Base-by-base conservation (phyloP, 2,113 vertebrate species). In the Dicerorhinus sumatrensis region DNA sequence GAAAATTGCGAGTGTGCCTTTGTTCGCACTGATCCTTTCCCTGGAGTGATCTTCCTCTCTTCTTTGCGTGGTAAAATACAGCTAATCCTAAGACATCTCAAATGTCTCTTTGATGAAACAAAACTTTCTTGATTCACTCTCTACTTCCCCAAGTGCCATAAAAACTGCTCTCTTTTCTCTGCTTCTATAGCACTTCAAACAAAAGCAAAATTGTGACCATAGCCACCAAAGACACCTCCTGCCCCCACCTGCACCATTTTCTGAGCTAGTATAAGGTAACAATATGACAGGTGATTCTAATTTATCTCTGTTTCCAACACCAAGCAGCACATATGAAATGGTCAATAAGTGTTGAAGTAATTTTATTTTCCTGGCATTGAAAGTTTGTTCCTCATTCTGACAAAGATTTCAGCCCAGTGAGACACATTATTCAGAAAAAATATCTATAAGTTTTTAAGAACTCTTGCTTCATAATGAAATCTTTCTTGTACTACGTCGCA, bases 381-480 rank as follows among this genome's bases (percentile, higher is more conserved):
- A 96, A 90, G 27, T 42, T 76, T 48, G 48, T 93, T 85, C 14
- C 67, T 92, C 51, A 56, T 87, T 84, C 63, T 95, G 83, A 80
- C 80, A 95, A 85, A 94, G 65, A 85, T 76, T 72, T 90, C 46
- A 75, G 36, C 65, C 89, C 87, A 39, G 4, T 75, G 80, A 33
- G 33, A 94, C 36, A 76, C 42, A 46, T 91, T 70, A 65, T 54
- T 86, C 96, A 83, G 72, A 31, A 91, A 93, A 93, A 75, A 54
- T 58, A 56, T 69, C 75, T 29, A 21, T 77, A 48, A 11, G 8
- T 82, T 95, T 92, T 96, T 33, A 82, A 75, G 62, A 97, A 93
- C 31, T 79, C 63, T 94, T 83, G 69, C 58, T 72, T 97, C 92
- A 84, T 84, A 96, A 97, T 89, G 73, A 73, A 85, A 92, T 94